phyloP scores from a whole-genome alignment of 2,888 invertebrate species.

The Troides oblongomaculatus region DNA sequence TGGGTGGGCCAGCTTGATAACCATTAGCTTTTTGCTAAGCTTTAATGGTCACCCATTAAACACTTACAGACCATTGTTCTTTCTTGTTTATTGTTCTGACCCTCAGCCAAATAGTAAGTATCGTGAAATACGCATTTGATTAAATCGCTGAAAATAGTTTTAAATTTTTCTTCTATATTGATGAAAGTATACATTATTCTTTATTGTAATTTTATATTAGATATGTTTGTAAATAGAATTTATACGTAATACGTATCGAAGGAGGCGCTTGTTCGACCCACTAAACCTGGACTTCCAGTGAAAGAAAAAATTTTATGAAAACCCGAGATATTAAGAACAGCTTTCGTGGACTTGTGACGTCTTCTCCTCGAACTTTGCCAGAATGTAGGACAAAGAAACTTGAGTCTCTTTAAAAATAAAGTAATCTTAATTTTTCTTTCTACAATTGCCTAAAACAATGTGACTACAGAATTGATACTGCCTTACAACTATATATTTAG shows the following conservation, averaged over 20 bases:
- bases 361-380: too few relatives aligned
- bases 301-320: too few relatives aligned
- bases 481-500: neutral
- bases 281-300: too few relatives aligned
- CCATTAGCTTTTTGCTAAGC: conserved; percentile 68
- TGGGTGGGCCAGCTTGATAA: conserved; percentile 72
- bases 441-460: neutral
- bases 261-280: too few relatives aligned
- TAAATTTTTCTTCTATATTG: neutral
- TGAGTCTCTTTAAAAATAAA: too few relatives aligned
- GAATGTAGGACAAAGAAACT: too few relatives aligned
- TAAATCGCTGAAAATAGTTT: conserved; percentile 5
- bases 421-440: neutral
- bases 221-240: too few relatives aligned
- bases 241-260: too few relatives aligned
- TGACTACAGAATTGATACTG: neutral
- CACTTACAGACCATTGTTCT: conserved; percentile 51
- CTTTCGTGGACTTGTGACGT: too few relatives aligned
- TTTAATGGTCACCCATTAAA: conserved; percentile 65
- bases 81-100: conserved; percentile 48
- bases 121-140: conserved; percentile 14
- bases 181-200: neutral
- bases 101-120: conserved; percentile 10
- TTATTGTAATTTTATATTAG: neutral
- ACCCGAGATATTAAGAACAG: too few relatives aligned